Evolutionary conservation across 2,888 invertebrate species (phyloP).

Genomic region (Chouioia cunea): DNA sequence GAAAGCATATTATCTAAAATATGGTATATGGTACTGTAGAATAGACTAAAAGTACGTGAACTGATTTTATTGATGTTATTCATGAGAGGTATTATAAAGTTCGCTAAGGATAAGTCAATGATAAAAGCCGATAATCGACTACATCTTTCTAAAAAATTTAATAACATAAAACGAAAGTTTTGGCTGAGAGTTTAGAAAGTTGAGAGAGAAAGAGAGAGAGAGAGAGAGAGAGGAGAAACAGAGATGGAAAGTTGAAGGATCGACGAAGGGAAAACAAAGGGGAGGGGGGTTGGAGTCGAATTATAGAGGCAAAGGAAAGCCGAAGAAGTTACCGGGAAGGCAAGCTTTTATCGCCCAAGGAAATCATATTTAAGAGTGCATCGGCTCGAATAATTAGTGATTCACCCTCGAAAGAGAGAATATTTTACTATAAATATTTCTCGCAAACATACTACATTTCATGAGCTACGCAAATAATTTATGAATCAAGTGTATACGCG

Average conservation of each 20-base stretch:
- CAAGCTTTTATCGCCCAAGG: conserved; percentile 51
- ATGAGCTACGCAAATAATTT: background rate
- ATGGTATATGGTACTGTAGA: background rate
- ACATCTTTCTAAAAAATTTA: conserved; percentile 27
- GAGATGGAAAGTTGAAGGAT: conserved; percentile 10
- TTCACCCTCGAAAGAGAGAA: conserved; percentile 41
- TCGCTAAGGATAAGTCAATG: conserved; percentile 9
- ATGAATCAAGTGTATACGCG: background rate
- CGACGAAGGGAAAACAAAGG: conserved; percentile 20
- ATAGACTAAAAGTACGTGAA: background rate
- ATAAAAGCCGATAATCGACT: conserved; percentile 18
- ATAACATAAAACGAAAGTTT: conserved; percentile 42
- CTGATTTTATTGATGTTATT: no score
- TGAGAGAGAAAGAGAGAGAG: background rate
- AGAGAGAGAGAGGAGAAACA: conserved; percentile 5
- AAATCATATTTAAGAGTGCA: conserved; percentile 57
- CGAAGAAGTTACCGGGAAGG: conserved; percentile 34
- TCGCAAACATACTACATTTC: no score
- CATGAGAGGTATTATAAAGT: background rate
- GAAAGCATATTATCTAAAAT: background rate
- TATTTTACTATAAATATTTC: no score
- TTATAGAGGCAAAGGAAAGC: conserved; percentile 37
- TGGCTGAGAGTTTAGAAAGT: conserved; percentile 7
- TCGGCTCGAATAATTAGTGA: conserved; percentile 56
- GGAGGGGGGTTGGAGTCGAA: conserved; percentile 42